Percentiles rank a stretch among this genome's conserved stretches.
Evolutionary conservation across 2,888 invertebrate species (phyloP).

Genomic region (Sinodicranocentrus sp.): DNA sequence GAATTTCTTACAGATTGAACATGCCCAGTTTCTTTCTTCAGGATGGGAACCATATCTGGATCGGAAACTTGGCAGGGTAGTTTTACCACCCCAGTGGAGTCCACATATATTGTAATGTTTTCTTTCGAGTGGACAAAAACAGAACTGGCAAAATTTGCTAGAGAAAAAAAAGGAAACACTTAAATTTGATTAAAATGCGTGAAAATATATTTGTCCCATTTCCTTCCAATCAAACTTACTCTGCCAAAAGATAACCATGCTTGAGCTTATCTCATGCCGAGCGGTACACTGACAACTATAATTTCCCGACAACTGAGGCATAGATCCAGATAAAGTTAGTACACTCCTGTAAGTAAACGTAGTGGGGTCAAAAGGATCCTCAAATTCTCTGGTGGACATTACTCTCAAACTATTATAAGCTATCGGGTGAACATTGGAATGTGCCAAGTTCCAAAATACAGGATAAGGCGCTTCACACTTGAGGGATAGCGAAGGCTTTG

Average conservation of each 20-base stretch:
- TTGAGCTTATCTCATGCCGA: slow-evolving; percentile 49
- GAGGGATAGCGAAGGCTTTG: slow-evolving; percentile 62
- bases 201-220: too few species aligned
- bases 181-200: neutral
- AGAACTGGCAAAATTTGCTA: slow-evolving; percentile 7
- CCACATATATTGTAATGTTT: slow-evolving; percentile 47
- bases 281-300: slow-evolving; percentile 72
- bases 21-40: slow-evolving; percentile 38
- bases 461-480: slow-evolving; percentile 74
- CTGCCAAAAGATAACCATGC: slow-evolving; percentile 65
- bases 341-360: slow-evolving; percentile 70
- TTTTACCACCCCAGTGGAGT: slow-evolving; percentile 20
- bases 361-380: slow-evolving; percentile 67
- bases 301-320: slow-evolving; percentile 65
- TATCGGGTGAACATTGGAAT: slow-evolving; percentile 57
- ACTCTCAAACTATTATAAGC: slow-evolving; percentile 46
- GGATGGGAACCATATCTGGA: slow-evolving; percentile 42
- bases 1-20: neutral
- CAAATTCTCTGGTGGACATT: slow-evolving; percentile 22
- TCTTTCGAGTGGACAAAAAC: slow-evolving; percentile 55
- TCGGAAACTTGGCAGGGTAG: slow-evolving; percentile 66
- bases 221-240: slow-evolving; percentile 54
- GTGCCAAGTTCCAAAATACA: slow-evolving; percentile 72
- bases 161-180: neutral
- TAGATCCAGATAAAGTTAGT: slow-evolving; percentile 57